Percentiles rank a stretch among this genome's conserved stretches.
These are phyloP conservation scores for Xestoiulus laeticollis DNA, from an alignment of 2,888 invertebrate species.

Conservation along the genomic window DNA sequence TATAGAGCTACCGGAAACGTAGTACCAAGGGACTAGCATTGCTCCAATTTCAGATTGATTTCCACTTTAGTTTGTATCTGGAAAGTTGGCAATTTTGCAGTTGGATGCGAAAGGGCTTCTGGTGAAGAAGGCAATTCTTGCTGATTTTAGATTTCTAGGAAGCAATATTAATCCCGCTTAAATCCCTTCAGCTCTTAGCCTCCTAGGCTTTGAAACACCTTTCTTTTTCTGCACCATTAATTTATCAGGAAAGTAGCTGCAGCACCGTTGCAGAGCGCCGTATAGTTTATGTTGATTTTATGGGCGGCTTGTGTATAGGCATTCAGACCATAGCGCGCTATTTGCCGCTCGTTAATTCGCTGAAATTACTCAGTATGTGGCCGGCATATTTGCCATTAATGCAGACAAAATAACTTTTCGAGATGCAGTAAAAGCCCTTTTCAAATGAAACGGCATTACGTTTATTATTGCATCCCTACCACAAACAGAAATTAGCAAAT, in stretches of 20 bases:
- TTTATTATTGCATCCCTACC: not conserved
- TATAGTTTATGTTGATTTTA: constrained; percentile 26
- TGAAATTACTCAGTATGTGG: constrained; percentile 26
- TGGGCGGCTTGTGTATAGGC: constrained; percentile 12
- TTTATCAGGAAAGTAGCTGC: not conserved
- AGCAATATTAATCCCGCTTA: constrained; percentile 26
- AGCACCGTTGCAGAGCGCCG: not conserved
- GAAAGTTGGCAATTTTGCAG: constrained; percentile 10
- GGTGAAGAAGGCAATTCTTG: not conserved
- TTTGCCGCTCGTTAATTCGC: constrained; percentile 26
- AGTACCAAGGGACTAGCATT: not conserved
- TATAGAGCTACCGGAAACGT: not conserved
- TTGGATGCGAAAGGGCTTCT: not conserved
- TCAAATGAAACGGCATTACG: not conserved
- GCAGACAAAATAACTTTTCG: constrained; percentile 26
- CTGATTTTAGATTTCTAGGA: constrained; percentile 6
- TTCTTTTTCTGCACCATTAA: constrained; percentile 19
- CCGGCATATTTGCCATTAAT: constrained; percentile 15
- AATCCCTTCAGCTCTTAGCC: constrained; percentile 7
- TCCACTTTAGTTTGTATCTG: not conserved
- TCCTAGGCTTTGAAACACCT: constrained; percentile 26
- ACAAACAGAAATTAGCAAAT: constrained; percentile 11
- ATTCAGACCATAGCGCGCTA: constrained; percentile 19
- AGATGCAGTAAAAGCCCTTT: not conserved
- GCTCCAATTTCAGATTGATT: constrained; percentile 26